Conservation (phyloP, 1,140 invertebrate species). For the Musca domestica region DNA sequence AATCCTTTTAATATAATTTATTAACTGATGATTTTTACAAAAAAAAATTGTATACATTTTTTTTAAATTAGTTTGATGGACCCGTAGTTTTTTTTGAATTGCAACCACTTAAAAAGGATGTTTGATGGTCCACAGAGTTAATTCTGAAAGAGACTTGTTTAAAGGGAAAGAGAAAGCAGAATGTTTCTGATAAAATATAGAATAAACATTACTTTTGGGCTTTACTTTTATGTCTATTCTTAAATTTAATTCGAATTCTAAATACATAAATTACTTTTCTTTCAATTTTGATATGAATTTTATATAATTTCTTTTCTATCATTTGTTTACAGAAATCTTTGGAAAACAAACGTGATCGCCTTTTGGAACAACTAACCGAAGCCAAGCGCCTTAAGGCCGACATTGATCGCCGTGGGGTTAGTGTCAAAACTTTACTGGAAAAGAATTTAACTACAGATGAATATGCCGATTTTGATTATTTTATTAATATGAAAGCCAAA, state of each 20-base stretch:
- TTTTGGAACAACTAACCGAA: conserved; percentile 78
- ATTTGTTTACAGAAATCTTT: conserved; percentile 67
- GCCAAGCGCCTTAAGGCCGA: conserved; percentile 80
- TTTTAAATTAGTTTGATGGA: too few species aligned
- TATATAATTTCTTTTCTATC: background rate
- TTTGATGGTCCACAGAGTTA: too few species aligned
- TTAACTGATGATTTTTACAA: too few species aligned
- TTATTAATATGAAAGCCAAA: conserved; percentile 90
- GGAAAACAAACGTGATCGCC: conserved; percentile 74
- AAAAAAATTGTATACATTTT: too few species aligned
- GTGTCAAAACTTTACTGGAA: conserved; percentile 70
- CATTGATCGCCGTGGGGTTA: conserved; percentile 77
- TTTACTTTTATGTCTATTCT: background rate
- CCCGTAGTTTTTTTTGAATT: too few species aligned
- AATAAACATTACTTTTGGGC: too few species aligned
- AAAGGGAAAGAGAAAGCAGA: too few species aligned
- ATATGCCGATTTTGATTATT: conserved; percentile 82
- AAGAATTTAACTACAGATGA: conserved; percentile 75
- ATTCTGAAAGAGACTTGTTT: too few species aligned
- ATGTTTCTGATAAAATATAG: too few species aligned
- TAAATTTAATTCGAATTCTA: background rate
- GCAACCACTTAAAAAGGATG: too few species aligned
- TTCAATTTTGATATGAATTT: too few species aligned
- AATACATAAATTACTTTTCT: conserved; percentile 3
- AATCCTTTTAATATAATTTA: too few species aligned